Evolutionary conservation across 2,797 vertebrate genomes (phyloP), one percentile per base, ranked within the genome.

Genomic region (Schizopygopsis malacanthus): DNA sequence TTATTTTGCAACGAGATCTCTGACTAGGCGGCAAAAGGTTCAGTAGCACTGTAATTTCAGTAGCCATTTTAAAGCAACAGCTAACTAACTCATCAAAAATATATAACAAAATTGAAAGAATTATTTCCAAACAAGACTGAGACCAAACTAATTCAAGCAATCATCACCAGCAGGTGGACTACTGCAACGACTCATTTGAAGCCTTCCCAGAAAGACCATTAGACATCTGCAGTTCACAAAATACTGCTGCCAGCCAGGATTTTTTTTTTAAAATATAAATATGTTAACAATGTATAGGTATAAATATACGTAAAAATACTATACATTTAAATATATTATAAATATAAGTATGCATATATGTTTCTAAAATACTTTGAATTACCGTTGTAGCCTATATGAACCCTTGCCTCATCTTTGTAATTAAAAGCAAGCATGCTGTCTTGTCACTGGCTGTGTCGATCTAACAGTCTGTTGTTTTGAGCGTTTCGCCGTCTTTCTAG

Each of bases 381-480:
- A 28, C 16, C 41, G 10, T 28, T 80, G 15, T 59, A 41, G 16
- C 33, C 15, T 37, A 67, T 37, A 67, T 43, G 39, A 45, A n/a
- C 9, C 9, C 25, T 45, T 79, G n/a, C 39, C 16, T 79, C 77
- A 45, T 56, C 56, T 43, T 79, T 28, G 43, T 43, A 79, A 79
- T 65, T 28, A 81, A 37, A 7, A 67, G 41, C 5, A 54, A 54
- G 81, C 20, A 47, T 39, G 65, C 33, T 73, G 41, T 41, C 50
- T 43, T 83, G 15, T 69, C 37, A 37, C 20, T 43, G 65, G 15
- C 4, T 37, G 33, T 33, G 39, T 33, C 16, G 37, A 79, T 52
- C 10, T 16, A 84, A 52, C 33, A 78, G 61, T 33, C 54, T 61
- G 84, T 80, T 80, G 43, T 83, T 41, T 75, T 81, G 33, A 67